Conservation (phyloP, 2,888 invertebrate genomes). For the Neuroscelio doddi region DNA sequence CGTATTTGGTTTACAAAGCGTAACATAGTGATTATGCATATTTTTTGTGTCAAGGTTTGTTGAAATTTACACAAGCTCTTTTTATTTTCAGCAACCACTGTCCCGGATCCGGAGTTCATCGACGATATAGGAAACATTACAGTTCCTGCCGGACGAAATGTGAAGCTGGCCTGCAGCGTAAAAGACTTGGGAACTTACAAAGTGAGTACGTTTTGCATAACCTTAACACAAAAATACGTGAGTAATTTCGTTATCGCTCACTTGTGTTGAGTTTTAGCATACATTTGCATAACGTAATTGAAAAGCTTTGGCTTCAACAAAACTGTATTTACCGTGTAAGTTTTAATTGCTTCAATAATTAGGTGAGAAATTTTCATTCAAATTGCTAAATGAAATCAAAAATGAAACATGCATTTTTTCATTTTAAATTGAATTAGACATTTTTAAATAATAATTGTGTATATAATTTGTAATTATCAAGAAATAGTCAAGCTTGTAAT, state of each 20-base stretch:
- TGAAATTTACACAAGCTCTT: neutral
- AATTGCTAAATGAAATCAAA: too few species aligned
- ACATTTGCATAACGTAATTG: neutral
- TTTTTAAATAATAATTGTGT: too few species aligned
- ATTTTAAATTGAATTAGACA: too few species aligned
- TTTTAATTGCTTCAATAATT: too few species aligned
- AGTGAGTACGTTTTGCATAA: slow-evolving; percentile 75
- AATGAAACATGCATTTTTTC: too few species aligned
- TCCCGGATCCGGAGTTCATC: slow-evolving; percentile 90
- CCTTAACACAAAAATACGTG: neutral
- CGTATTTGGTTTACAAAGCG: too few species aligned
- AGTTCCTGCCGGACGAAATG: slow-evolving; percentile 90
- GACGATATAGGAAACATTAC: slow-evolving; percentile 93
- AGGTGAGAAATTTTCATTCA: too few species aligned
- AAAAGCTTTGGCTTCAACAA: neutral
- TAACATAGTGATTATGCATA: neutral
- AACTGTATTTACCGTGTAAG: too few species aligned
- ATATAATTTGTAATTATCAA: too few species aligned
- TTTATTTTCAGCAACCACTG: slow-evolving; percentile 77
- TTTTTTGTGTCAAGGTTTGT: neutral
- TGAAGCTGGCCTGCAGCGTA: slow-evolving; percentile 91
- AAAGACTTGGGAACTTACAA: slow-evolving; percentile 93
- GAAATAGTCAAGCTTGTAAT: too few species aligned
- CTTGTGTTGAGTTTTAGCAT: too few species aligned
- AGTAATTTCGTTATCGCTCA: neutral